Evolutionary conservation across 2,888 invertebrate genomes (phyloP).

Genomic region (Melieria picta): DNA sequence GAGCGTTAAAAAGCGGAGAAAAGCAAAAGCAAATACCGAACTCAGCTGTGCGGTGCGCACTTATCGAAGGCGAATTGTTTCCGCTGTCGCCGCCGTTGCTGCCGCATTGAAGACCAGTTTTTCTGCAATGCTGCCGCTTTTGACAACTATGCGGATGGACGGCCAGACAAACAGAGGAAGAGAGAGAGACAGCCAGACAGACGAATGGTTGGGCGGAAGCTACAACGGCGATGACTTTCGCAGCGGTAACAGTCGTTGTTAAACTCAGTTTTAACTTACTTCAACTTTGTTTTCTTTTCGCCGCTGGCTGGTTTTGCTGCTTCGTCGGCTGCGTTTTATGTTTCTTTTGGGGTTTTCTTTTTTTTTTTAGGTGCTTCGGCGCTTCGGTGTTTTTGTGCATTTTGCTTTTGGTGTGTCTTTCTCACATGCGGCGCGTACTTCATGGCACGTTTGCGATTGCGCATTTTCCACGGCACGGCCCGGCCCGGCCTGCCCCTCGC

Average conservation of each 20-base stretch:
- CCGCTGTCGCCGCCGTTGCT: not conserved
- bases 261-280: conserved; percentile 10
- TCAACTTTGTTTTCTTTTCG: not conserved
- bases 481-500: too few relatives aligned
- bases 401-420: not conserved
- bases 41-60: too few relatives aligned
- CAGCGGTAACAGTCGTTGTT: not conserved
- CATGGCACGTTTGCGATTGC: conserved; percentile 25
- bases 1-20: too few relatives aligned
- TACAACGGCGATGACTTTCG: too few relatives aligned
- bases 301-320: not conserved
- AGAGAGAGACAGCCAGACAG: not conserved
- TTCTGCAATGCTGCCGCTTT: conserved; percentile 17
- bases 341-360: not conserved
- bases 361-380: not conserved
- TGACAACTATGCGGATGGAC: not conserved
- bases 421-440: not conserved
- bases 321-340: not conserved
- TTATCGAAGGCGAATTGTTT: not conserved
- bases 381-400: not conserved
- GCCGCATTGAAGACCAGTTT: conserved; percentile 19
- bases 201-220: not conserved
- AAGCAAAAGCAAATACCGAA: too few relatives aligned
- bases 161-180: not conserved
- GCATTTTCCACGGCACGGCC: conserved; percentile 6